phyloP scores from a whole-genome alignment of 2,113 vertebrate species.

The Mesoclemmys tuberculata region DNA sequence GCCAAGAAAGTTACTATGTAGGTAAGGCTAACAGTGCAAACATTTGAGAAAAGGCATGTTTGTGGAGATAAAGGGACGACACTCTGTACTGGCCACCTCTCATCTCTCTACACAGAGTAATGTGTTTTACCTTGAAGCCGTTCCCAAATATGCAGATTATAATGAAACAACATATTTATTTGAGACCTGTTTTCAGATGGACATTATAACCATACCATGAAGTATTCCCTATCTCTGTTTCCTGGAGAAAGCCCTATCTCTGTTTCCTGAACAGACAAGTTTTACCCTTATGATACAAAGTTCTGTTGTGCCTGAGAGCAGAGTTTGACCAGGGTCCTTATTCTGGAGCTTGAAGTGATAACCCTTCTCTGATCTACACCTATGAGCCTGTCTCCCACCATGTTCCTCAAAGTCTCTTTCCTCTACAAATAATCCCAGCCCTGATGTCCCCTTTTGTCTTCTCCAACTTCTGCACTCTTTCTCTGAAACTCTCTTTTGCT shows the following conservation, averaged over 20 bases:
- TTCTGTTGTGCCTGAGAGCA: neutral
- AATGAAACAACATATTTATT: neutral
- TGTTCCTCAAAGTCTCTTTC: neutral
- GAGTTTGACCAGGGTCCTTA: rapidly evolving
- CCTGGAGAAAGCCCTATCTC: neutral
- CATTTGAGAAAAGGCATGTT: neutral
- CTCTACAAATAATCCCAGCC: neutral
- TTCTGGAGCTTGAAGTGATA: neutral
- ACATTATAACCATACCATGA: neutral
- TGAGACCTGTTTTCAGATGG: neutral
- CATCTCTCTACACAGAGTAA: neutral
- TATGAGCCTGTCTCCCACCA: neutral
- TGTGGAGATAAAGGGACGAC: neutral
- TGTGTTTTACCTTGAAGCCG: neutral
- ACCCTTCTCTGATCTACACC: neutral
- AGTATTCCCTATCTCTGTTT: neutral
- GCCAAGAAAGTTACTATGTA: constrained; percentile 28
- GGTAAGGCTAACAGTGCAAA: neutral
- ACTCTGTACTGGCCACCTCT: neutral
- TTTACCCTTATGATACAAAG: neutral
- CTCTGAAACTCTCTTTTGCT: neutral
- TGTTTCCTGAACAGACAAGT: neutral
- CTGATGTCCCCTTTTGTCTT: neutral
- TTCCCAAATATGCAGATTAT: neutral
- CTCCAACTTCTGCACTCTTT: neutral